Base-by-base conservation (phyloP, 2,797 vertebrate genomes). In the Anguilla marmorata region DNA sequence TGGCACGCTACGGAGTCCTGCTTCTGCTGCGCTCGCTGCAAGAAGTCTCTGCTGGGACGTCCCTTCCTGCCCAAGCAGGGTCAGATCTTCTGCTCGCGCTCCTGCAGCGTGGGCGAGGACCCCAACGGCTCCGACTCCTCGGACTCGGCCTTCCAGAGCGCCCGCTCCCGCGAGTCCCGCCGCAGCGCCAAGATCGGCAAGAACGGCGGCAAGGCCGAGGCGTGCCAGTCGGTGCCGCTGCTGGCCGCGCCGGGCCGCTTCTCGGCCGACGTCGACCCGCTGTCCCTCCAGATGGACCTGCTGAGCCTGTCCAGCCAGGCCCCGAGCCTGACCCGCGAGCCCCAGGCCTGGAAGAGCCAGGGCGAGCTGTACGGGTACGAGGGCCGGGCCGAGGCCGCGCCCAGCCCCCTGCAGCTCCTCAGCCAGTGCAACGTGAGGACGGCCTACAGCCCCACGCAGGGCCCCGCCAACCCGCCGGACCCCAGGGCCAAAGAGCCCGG, bases 31-130 rank as follows among this genome's bases (percentile, higher is more conserved):
- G 98, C 98, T 0, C 98, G 97, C 90, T 99, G 99, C 93, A 99
- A 98, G 94, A 97, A 98, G 82, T 99, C 99, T 0, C 96, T 99
- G 56, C 96, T 99, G 82, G 99, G 99, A 8, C 97, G 98, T 24
- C 98, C 99, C 0, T 99, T 99, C 93, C 95, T 99, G 87, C 99
- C 99, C 30, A 99, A 99, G 91, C 98, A 99, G 93, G 99, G 98
- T 33, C 98, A 99, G 91, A 99, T 99, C 91, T 99, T 99, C 95
- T 99, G 99, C 92, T 99, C 99, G 0, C 97, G 98, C 60, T 97
- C 98, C 24, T 99, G 99, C 94, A 99, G 98, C 9, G 92, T 97
- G 0, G 98, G 98, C 0, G 99, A 99, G 0, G 99, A 99, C 89
- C 97, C 98, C 87, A 98, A 98, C 0, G 98, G 97, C 84, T 99